Base-by-base conservation (phyloP, 2,113 vertebrate species). In the Nerophis ophidion region DNA sequence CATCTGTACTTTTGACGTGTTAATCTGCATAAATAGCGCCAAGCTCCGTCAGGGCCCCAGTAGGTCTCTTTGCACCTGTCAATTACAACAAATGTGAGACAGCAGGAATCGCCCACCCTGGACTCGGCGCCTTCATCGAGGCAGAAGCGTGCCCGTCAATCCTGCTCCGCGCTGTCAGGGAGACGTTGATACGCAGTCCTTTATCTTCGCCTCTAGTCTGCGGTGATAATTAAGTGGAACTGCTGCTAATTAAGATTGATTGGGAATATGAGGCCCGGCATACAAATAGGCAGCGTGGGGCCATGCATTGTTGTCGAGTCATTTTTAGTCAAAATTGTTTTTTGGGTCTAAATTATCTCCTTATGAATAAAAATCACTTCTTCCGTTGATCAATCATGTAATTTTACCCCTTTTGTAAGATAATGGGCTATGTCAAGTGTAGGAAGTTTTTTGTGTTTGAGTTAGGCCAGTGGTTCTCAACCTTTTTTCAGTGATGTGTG, bases 1-100 rank as follows among this genome's bases (percentile, higher is more conserved):
- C 87, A 83, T 85, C 89, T 82, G 71, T 82, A 82, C 79, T 86
- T 84, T 84, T 83, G 81, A 88, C 87, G 50, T 68, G 66, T 90
- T 79, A 81, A 84, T 89, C 84, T 90, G 76, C 86, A 88, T 87
- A 82, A 90, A 84, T 71, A 66, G 75, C 78, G 60, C 80, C 68
- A 70, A 77, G 83, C 80, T 80, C 79, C 81, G 33, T 55, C 46
- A 88, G 86, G 79, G 78, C 65, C 72, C 65, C 62, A 48, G 42
- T 35, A 72, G 66, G 62, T 74, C 73, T 74, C 70, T 67, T 45
- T 51, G 77, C 82, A 77, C 69, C 76, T 83, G 86, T 86, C 86
- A 88, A 73, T 84, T 75, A 81, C 65, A 50, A 70, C 78, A 74
- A 72, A 77, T 69, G 38, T 9, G 14, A 80, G 64, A 72, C 76